Evolutionary conservation across 2,113 vertebrate species (phyloP).

Genomic region (Alethe diademata): DNA sequence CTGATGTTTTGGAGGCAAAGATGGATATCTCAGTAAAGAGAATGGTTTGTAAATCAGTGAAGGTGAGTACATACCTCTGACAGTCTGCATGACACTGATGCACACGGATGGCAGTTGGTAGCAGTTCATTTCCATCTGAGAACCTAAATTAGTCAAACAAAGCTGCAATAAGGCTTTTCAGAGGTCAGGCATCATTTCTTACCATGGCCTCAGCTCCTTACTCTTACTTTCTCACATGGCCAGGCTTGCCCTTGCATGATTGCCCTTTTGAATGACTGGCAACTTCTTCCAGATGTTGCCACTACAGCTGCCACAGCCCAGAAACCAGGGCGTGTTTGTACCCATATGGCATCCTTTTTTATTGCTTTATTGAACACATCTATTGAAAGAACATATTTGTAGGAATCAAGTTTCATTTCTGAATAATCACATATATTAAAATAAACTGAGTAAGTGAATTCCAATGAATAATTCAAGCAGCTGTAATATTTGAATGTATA

Average conservation of each 20-base stretch:
- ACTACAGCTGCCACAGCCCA: neutral
- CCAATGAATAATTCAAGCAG: conserved; percentile 6
- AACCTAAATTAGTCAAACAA: neutral
- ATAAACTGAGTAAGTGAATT: conserved; percentile 32
- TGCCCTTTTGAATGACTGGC: neutral
- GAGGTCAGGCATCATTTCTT: neutral
- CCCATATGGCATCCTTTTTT: neutral
- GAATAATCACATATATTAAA: conserved; percentile 29
- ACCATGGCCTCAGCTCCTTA: neutral
- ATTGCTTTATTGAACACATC: neutral
- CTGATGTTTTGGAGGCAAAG: neutral
- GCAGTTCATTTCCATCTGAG: neutral
- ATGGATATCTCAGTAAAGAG: neutral
- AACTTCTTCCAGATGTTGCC: neutral
- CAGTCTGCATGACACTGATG: neutral
- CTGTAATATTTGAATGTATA: conserved; percentile 43
- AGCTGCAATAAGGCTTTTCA: neutral
- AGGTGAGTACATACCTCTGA: neutral
- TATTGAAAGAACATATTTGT: neutral
- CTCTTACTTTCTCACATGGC: neutral
- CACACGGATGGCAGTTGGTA: neutral
- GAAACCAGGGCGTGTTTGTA: neutral
- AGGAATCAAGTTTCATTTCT: conserved; percentile 18
- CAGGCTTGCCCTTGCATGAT: neutral
- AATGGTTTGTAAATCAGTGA: neutral